A percentile compares a stretch with the other conserved stretches of the same genome.
phyloP scores from a whole-genome alignment of 2,797 vertebrate genomes.

The Macropus fuliginosus region DNA sequence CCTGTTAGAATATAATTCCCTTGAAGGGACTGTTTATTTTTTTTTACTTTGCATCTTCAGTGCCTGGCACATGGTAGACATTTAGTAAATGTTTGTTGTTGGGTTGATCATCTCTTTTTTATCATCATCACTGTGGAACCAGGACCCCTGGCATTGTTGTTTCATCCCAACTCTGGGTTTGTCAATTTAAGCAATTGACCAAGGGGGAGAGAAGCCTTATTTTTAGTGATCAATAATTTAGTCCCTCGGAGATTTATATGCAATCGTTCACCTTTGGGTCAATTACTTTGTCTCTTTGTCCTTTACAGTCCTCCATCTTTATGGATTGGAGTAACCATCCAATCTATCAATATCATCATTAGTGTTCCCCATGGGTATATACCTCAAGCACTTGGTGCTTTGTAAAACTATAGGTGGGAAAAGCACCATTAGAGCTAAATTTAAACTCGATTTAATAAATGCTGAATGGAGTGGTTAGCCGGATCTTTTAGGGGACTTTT shows the following conservation, averaged over 20 bases:
- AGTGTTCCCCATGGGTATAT: neutral
- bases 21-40: neutral
- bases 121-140: neutral
- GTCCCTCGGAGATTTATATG: neutral
- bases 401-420: neutral
- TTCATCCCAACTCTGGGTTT: neutral
- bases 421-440: neutral
- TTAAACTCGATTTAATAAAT: neutral
- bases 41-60: neutral
- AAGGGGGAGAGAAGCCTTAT: neutral
- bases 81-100: neutral
- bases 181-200: neutral
- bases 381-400: neutral
- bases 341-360: constrained; percentile 1
- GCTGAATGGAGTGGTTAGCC: neutral
- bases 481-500: neutral
- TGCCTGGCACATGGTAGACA: neutral
- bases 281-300: neutral
- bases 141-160: neutral
- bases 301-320: constrained; percentile 19
- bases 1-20: neutral
- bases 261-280: neutral
- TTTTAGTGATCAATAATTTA: neutral
- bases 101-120: neutral
- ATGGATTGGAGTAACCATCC: constrained; percentile 4